Conservation (phyloP, 2,888 invertebrate species). For the Panopea generosa region DNA sequence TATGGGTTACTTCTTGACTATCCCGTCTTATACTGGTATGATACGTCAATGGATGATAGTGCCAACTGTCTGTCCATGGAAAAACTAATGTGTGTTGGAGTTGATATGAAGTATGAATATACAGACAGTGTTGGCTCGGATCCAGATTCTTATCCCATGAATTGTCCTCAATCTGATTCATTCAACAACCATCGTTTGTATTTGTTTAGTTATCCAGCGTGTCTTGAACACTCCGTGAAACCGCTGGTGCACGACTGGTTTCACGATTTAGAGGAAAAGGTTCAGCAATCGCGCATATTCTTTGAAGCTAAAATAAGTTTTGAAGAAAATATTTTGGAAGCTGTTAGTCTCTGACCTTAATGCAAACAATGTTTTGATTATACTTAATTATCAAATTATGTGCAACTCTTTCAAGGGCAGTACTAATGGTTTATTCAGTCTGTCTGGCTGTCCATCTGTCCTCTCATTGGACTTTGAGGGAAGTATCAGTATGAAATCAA, state of each 20-base stretch:
- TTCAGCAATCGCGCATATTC: constrained; percentile 9
- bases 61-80: constrained; percentile 66
- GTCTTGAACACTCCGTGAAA: constrained; percentile 11
- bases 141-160: too few relatives aligned
- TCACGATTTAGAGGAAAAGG: constrained; percentile 12
- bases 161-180: too few relatives aligned
- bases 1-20: constrained; percentile 72
- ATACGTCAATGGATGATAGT: constrained; percentile 21
- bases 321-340: constrained; percentile 37
- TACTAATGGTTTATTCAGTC: too few relatives aligned
- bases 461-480: too few relatives aligned
- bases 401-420: too few relatives aligned
- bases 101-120: constrained; percentile 18
- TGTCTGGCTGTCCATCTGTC: too few relatives aligned
- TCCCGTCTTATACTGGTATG: constrained; percentile 73
- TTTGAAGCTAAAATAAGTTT: constrained; percentile 3
- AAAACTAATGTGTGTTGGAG: constrained; percentile 56
- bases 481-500: too few relatives aligned
- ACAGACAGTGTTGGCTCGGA: not conserved
- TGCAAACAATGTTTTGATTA: too few relatives aligned
- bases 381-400: too few relatives aligned
- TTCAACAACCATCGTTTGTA: constrained; percentile 29
- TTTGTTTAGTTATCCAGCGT: constrained; percentile 62
- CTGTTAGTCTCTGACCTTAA: constrained; percentile 42
- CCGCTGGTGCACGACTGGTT: constrained; percentile 52